These are phyloP conservation scores for Phenacoccus solenopsis DNA, from an alignment of 1,140 invertebrate genomes.

Conservation along the genomic window DNA sequence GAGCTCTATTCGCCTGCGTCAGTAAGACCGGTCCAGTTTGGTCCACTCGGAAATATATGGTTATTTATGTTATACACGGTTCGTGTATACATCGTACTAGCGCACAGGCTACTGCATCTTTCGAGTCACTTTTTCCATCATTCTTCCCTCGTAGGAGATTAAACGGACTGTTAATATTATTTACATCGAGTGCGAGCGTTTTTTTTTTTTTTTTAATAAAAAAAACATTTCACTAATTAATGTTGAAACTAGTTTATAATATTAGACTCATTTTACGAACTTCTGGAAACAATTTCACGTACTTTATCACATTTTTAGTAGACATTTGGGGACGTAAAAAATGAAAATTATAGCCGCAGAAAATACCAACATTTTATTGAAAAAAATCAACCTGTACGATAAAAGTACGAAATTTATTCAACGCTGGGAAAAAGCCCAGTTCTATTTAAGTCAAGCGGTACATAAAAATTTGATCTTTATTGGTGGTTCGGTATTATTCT, in stretches of 20 bases:
- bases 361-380: too few species aligned
- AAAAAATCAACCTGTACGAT: too few species aligned
- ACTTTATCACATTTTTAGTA: too few species aligned
- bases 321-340: too few species aligned
- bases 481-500: not conserved
- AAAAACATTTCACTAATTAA: conserved; percentile 3
- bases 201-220: not conserved
- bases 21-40: not conserved
- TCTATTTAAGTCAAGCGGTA: too few species aligned
- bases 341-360: too few species aligned
- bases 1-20: not conserved
- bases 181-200: not conserved
- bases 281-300: too few species aligned
- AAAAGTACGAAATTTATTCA: not conserved
- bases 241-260: conserved; percentile 1
- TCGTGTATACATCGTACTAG: not conserved
- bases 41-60: conserved; percentile 9
- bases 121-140: not conserved
- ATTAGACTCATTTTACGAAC: too few species aligned
- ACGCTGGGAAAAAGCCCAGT: not conserved
- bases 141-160: not conserved
- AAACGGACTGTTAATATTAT: conserved; percentile 16
- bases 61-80: not conserved
- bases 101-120: not conserved
- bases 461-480: not conserved